Conservation (phyloP, 2,113 vertebrate genomes). For the Sinocyclocheilus anophthalmus region DNA sequence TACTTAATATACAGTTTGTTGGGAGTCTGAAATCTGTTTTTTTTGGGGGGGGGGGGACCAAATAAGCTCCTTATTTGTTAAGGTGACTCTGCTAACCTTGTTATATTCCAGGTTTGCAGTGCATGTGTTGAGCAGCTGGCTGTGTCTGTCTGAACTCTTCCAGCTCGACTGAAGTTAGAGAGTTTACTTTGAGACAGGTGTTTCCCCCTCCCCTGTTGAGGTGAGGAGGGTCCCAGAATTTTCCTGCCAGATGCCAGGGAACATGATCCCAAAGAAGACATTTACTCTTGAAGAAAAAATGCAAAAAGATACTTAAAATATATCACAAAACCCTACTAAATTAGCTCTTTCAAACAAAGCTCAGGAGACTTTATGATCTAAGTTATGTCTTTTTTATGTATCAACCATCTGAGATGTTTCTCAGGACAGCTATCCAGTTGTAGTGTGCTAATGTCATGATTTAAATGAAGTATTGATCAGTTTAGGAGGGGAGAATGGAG, state of each 20-base stretch:
- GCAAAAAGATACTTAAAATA: background rate
- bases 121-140: background rate
- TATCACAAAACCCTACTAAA: background rate
- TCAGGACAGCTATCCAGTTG: constrained; percentile 55
- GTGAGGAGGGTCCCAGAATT: background rate
- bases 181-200: constrained; percentile 33
- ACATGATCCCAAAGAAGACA: background rate
- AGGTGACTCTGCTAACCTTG: background rate
- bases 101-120: background rate
- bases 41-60: background rate
- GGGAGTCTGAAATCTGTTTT: background rate
- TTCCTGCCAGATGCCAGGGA: background rate
- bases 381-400: background rate
- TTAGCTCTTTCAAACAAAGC: background rate
- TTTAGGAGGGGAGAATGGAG: constrained; percentile 85
- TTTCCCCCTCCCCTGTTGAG: constrained; percentile 1
- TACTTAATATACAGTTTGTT: background rate
- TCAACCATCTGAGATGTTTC: background rate
- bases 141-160: background rate
- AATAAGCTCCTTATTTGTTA: background rate
- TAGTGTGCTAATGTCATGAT: constrained; percentile 84
- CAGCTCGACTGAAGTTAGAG: background rate
- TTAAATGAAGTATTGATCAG: constrained; percentile 90
- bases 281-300: background rate
- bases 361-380: background rate